phyloP scores from a whole-genome alignment of 2,113 vertebrate species.

The Notechis scutatus region DNA sequence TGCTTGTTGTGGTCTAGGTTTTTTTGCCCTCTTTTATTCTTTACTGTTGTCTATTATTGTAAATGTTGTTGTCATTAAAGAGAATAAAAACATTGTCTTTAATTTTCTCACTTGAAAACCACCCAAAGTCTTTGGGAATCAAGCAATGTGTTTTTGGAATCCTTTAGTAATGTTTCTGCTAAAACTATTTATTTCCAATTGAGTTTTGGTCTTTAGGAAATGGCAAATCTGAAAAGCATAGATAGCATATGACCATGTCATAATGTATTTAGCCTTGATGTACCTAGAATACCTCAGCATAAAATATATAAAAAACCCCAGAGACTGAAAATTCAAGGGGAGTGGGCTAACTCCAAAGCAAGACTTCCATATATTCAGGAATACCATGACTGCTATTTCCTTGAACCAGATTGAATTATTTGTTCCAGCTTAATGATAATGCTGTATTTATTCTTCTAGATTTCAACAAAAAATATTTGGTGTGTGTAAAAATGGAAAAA shows the following conservation, averaged over 20 bases:
- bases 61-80: background rate
- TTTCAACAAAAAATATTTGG: slow-evolving; percentile 43
- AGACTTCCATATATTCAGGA: background rate
- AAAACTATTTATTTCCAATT: background rate
- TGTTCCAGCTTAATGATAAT: slow-evolving; percentile 23
- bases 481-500: slow-evolving; percentile 57
- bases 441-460: slow-evolving; percentile 42
- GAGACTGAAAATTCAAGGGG: background rate
- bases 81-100: background rate
- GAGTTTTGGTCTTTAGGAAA: background rate
- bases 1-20: background rate
- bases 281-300: background rate
- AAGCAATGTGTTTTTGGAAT: background rate
- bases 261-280: background rate
- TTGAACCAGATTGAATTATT: slow-evolving; percentile 19
- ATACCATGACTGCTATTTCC: background rate
- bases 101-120: background rate
- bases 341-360: background rate
- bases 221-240: background rate
- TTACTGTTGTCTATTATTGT: background rate
- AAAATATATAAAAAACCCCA: background rate
- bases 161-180: background rate
- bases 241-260: background rate
- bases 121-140: background rate
- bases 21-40: background rate